A percentile compares a stretch with the other conserved stretches of the same genome.
Conservation (phyloP, 2,113 vertebrate genomes). For the Paracanthobrama guichenoti region DNA sequence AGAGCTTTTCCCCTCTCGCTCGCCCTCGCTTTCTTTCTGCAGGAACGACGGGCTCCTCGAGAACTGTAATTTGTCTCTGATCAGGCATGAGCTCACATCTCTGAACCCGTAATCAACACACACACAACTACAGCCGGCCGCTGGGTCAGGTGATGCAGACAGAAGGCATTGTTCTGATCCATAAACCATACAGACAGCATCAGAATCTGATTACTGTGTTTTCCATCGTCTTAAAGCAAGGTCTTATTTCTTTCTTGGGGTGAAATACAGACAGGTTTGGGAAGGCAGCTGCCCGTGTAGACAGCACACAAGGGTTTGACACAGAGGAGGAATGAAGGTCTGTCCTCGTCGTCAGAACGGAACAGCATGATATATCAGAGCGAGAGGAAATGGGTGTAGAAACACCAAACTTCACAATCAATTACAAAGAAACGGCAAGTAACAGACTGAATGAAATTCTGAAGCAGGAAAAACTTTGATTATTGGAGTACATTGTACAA, state of each 20-base stretch:
- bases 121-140: background rate
- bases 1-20: background rate
- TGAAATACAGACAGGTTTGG: background rate
- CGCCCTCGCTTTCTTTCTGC: background rate
- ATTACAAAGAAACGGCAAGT: too few species aligned
- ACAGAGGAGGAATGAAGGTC: constrained; percentile 47
- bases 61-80: background rate
- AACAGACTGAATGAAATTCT: too few species aligned
- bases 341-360: constrained; percentile 62
- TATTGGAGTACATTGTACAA: too few species aligned
- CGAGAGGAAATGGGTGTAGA: too few species aligned
- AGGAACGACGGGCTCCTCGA: background rate
- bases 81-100: background rate
- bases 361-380: constrained; percentile 57
- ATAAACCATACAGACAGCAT: background rate
- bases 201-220: background rate
- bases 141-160: too few species aligned
- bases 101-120: too few species aligned
- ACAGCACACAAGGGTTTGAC: background rate
- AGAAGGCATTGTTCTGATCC: background rate
- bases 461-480: too few species aligned
- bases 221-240: background rate
- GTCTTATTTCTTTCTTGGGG: background rate
- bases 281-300: background rate
- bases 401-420: too few species aligned